phyloP scores from a whole-genome alignment of 2,888 invertebrate genomes.

The Leucophora obtusa region DNA sequence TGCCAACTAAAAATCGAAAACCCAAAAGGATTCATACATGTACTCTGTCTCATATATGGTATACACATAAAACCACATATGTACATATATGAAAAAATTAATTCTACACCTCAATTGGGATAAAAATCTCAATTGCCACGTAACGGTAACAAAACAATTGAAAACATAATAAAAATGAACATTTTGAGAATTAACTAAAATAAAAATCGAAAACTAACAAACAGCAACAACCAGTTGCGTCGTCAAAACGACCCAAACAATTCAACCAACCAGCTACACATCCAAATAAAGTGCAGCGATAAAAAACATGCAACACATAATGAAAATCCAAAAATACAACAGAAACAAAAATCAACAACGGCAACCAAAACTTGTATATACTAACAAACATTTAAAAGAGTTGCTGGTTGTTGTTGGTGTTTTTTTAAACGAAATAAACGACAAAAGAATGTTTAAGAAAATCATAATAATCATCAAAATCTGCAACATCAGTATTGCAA shows the following conservation, averaged over 20 bases:
- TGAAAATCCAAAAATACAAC: slow-evolving; percentile 15
- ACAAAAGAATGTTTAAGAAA: slow-evolving; percentile 56
- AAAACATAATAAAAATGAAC: slow-evolving; percentile 56
- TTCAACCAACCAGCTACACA: slow-evolving; percentile 42
- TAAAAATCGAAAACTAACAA: slow-evolving; percentile 42
- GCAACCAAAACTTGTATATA: slow-evolving; percentile 40
- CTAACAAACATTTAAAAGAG: slow-evolving; percentile 52
- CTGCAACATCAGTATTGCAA: slow-evolving; percentile 40
- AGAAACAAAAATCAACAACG: slow-evolving; percentile 20
- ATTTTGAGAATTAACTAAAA: slow-evolving; percentile 55
- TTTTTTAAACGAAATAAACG: slow-evolving; percentile 22
- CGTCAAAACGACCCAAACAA: slow-evolving; percentile 37
- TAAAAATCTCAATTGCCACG: slow-evolving; percentile 60
- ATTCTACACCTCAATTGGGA: slow-evolving; percentile 59
- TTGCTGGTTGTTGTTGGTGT: slow-evolving; percentile 21
- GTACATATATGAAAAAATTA: slow-evolving; percentile 35
- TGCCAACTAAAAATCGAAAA: no score
- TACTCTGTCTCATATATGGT: not conserved
- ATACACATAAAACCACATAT: slow-evolving; percentile 10
- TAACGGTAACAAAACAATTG: slow-evolving; percentile 63
- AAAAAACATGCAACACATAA: slow-evolving; percentile 43
- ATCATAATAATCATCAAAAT: slow-evolving; percentile 49
- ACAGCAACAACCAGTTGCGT: slow-evolving; percentile 66
- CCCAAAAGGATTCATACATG: not conserved
- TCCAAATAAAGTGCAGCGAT: slow-evolving; percentile 31